These are phyloP conservation scores for Carpatolechia fugitivella DNA, from an alignment of 2,888 invertebrate genomes.

Conservation along the genomic window DNA sequence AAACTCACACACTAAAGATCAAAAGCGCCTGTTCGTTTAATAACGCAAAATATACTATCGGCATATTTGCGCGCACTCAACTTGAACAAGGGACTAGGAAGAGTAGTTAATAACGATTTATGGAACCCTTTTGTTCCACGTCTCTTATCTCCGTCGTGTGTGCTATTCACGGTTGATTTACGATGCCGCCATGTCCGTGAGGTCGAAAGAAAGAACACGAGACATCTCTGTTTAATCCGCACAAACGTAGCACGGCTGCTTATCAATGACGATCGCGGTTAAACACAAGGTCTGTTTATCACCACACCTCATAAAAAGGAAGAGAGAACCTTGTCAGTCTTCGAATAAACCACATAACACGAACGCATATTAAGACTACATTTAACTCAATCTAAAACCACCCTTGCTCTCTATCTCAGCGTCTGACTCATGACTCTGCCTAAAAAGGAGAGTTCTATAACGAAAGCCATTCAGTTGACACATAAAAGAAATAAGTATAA, in stretches of 20 bases:
- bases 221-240: constrained; percentile 37
- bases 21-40: constrained; percentile 9
- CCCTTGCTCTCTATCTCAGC: constrained; percentile 42
- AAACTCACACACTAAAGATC: too few species aligned
- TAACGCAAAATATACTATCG: constrained; percentile 17
- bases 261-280: constrained; percentile 7
- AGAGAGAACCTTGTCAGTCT: constrained; percentile 24
- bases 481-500: constrained; percentile 76
- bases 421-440: constrained; percentile 44
- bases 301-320: neutral
- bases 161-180: constrained; percentile 73
- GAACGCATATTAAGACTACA: constrained; percentile 39
- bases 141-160: constrained; percentile 66
- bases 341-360: constrained; percentile 30
- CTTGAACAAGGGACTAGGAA: constrained; percentile 57
- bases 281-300: constrained; percentile 8
- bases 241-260: constrained; percentile 15
- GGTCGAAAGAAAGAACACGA: constrained; percentile 46
- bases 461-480: constrained; percentile 64
- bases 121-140: constrained; percentile 72
- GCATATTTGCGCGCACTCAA: constrained; percentile 34
- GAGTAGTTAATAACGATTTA: constrained; percentile 74
- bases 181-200: constrained; percentile 49
- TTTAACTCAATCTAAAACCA: constrained; percentile 54
- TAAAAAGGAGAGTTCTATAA: constrained; percentile 58